Evolutionary conservation across 37 sponge, comb jelly and placozoan genomes (phyloP), one percentile per base, ranked within the genome.

Genomic region (Halichondria panicea): DNA sequence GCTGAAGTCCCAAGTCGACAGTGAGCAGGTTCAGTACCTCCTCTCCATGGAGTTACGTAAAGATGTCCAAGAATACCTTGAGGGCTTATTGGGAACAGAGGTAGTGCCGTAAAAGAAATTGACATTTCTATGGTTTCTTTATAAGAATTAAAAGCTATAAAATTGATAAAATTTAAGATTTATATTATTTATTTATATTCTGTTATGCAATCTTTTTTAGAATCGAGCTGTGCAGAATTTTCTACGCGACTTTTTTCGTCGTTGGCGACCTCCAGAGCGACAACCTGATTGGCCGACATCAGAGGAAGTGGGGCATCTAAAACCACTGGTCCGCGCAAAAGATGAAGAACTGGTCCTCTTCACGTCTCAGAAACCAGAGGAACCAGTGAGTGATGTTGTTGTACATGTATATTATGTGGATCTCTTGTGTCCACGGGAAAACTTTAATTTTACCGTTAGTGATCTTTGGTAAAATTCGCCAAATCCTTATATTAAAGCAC

Each of bases 51-150:
- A 72, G 27, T 46, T 58, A 1, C 61, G 44, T 22, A 65, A 81
- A n/a, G 84, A 82, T n/a, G 64, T 83, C 24, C 62, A 60, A 4
- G 88, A 87, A 11, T 91, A 87, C 58, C 54, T 91, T 0, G 21
- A 35, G 1, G 78, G 69, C 5, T 18, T 87, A 27, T 21, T 91
- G 35, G 83, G 78, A 22, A 55, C 66, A 36, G 54, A 7, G 5
- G 24, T 1, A 34, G 38, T 64, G 65, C 13, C 18, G 18, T 19
- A 19, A 64, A 28, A 30, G 24, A 7, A 24, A 34, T 35, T 8
- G 52, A 46, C 48, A 67, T n/a, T n/a, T n/a, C n/a, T n/a, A n/a
- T n/a, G n/a, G n/a, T n/a, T n/a, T n/a, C n/a, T n/a, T n/a, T n/a
- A n/a, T n/a, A n/a, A n/a, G n/a, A n/a, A n/a, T n/a, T n/a, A n/a